Conservation (phyloP, 2,888 invertebrate genomes). For the Megalurothrips usitatus region DNA sequence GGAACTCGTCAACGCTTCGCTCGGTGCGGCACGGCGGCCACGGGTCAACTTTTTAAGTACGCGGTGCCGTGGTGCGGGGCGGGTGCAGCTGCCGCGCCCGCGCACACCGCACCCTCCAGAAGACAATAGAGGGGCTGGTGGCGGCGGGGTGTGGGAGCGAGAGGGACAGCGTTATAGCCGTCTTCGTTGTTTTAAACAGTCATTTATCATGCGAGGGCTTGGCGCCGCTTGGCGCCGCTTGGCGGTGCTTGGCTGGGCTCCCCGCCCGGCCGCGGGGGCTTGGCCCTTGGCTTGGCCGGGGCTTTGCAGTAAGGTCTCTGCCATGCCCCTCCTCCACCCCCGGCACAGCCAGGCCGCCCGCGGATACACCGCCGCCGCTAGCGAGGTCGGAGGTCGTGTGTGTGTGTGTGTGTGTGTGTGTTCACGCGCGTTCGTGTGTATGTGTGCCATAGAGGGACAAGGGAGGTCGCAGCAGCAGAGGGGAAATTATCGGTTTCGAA, state of each 20-base stretch:
- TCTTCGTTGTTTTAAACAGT: constrained; percentile 26
- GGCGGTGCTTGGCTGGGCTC: too few relatives aligned
- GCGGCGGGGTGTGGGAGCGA: background rate
- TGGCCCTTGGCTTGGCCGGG: background rate
- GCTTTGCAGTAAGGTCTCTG: constrained; percentile 3
- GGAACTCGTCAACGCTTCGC: too few relatives aligned
- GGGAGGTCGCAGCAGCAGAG: background rate
- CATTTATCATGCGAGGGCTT: constrained; percentile 23
- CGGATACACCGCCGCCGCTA: background rate
- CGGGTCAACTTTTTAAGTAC: too few relatives aligned
- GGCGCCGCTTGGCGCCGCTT: too few relatives aligned
- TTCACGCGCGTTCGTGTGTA: too few relatives aligned
- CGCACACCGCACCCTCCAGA: background rate
- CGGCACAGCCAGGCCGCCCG: background rate
- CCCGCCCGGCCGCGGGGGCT: too few relatives aligned
- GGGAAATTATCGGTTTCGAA: too few relatives aligned
- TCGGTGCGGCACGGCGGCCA: too few relatives aligned
- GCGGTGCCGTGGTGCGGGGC: too few relatives aligned
- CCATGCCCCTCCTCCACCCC: too few relatives aligned
- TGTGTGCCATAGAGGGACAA: background rate
- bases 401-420: background rate
- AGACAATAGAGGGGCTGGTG: background rate
- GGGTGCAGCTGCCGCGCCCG: too few relatives aligned
- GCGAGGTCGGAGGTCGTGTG: background rate
- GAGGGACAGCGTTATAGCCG: constrained; percentile 17